These are phyloP conservation scores for Discoglossus pictus DNA, from an alignment of 2,797 vertebrate genomes.

Conservation along the genomic window DNA sequence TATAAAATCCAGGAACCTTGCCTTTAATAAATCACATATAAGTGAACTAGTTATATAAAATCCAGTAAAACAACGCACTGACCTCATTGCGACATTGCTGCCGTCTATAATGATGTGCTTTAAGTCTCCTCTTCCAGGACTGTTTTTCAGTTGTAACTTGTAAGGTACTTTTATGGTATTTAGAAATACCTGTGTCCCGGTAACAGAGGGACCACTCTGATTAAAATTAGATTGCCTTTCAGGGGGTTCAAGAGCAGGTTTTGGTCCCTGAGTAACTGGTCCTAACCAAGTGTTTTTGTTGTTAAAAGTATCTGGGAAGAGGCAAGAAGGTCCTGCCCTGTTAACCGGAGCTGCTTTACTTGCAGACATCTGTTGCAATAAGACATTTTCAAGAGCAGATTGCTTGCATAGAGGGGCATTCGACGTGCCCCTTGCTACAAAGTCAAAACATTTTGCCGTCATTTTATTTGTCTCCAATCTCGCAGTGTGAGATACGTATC, in stretches of 20 bases:
- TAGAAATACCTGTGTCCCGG: slow-evolving; percentile 86
- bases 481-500: background rate
- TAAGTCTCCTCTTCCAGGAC: slow-evolving; percentile 78
- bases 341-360: slow-evolving; percentile 54
- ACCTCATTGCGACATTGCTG: slow-evolving; percentile 97
- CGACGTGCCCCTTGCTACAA: slow-evolving; percentile 77
- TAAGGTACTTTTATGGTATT: slow-evolving; percentile 87
- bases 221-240: slow-evolving; percentile 33
- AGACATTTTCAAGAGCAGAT: slow-evolving; percentile 73
- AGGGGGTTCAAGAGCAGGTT: background rate
- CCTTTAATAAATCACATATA: no score
- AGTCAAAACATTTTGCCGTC: slow-evolving; percentile 49
- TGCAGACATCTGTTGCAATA: slow-evolving; percentile 71
- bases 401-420: slow-evolving; percentile 62
- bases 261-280: no score
- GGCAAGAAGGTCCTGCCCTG: slow-evolving; percentile 59
- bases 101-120: slow-evolving; percentile 94
- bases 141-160: slow-evolving; percentile 85
- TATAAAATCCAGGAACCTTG: no score
- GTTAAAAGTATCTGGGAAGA: no score
- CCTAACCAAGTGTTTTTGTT: no score
- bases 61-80: slow-evolving; percentile 68
- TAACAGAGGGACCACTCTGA: slow-evolving; percentile 71
- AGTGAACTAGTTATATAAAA: no score
- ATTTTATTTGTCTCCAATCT: background rate